A percentile compares a stretch with the other conserved stretches of the same genome.
phyloP scores from a whole-genome alignment of 64 coral and sea anemone species.

The Montipora capricornis region DNA sequence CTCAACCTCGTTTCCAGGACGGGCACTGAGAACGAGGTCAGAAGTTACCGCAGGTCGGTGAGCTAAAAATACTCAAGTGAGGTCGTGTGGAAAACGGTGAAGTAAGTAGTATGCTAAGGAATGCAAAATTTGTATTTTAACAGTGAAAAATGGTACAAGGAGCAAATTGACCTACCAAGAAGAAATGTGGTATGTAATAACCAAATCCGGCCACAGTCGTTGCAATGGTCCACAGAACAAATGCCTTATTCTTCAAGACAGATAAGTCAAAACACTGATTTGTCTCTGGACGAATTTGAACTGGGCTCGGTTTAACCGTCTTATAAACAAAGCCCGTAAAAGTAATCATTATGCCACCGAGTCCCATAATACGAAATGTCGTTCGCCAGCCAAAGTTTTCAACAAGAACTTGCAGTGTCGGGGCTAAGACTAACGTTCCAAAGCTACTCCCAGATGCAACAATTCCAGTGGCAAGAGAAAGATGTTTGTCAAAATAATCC shows the following conservation, averaged over 20 bases:
- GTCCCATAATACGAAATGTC: conserved; percentile 60
- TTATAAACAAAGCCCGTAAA: conserved; percentile 73
- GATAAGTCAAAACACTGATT: conserved; percentile 66
- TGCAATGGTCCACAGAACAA: conserved; percentile 85
- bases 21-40: no score
- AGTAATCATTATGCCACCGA: conserved; percentile 62
- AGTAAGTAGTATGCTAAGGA: no score
- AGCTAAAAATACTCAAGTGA: no score
- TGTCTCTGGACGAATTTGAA: not conserved
- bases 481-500: conserved; percentile 91
- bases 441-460: conserved; percentile 84
- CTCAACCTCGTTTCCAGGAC: no score
- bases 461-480: conserved; percentile 88
- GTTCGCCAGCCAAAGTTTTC: conserved; percentile 67
- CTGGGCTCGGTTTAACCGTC: conserved; percentile 29
- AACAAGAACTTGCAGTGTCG: conserved; percentile 71
- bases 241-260: conserved; percentile 79
- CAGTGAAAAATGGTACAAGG: no score
- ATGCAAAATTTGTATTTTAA: no score
- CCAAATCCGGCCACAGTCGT: conserved; percentile 78
- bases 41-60: no score
- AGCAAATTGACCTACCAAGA: conserved; percentile 51
- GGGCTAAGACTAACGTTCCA: conserved; percentile 80
- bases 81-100: no score
- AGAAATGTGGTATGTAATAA: conserved; percentile 90